phyloP scores from a whole-genome alignment of 2,888 invertebrate species.

The Nomada fucata region DNA sequence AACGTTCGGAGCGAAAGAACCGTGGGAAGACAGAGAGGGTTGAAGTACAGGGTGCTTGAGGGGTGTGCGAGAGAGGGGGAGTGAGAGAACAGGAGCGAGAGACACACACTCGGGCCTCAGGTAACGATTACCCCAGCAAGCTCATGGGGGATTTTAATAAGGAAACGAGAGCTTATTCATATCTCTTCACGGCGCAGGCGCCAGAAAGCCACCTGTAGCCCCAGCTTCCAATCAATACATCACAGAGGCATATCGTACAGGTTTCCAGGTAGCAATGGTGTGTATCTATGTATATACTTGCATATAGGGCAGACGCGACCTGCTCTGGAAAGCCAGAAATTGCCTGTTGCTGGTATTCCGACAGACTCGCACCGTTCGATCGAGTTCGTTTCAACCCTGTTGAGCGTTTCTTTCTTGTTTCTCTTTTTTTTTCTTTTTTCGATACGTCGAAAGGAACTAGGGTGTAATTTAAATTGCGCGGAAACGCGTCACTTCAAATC shows the following conservation, averaged over 20 bases:
- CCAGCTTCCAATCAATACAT: slow-evolving; percentile 83
- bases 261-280: slow-evolving; percentile 66
- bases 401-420: not conserved
- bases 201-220: slow-evolving; percentile 83
- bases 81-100: not conserved
- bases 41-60: too few relatives aligned
- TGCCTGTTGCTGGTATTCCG: slow-evolving; percentile 71
- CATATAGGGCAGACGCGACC: slow-evolving; percentile 23
- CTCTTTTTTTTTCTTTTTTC: not conserved
- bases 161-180: slow-evolving; percentile 79
- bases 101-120: slow-evolving; percentile 32
- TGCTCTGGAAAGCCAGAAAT: slow-evolving; percentile 57
- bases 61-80: not conserved
- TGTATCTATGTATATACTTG: slow-evolving; percentile 37
- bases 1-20: not conserved
- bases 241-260: slow-evolving; percentile 74
- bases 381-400: too few relatives aligned
- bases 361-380: not conserved
- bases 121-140: slow-evolving; percentile 68
- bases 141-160: slow-evolving; percentile 79
- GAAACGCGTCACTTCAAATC: too few relatives aligned
- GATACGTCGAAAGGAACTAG: slow-evolving; percentile 4
- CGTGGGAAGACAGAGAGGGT: not conserved
- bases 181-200: slow-evolving; percentile 78
- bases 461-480: too few relatives aligned